Evolutionary conservation across 2,113 vertebrate genomes (phyloP).

Genomic region (Pitta sordida): DNA sequence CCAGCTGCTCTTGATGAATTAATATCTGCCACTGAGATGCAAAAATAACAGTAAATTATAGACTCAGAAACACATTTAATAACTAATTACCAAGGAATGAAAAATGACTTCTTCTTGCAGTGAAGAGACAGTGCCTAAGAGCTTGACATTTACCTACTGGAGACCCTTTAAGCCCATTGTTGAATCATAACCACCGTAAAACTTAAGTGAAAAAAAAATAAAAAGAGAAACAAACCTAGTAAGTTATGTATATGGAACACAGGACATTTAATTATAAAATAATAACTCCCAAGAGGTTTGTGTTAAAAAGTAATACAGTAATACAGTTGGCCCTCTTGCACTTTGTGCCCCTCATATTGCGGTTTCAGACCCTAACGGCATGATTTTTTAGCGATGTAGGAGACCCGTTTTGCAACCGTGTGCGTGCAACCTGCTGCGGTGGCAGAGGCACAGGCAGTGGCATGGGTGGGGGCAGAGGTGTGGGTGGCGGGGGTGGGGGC

Average conservation of each 20-base stretch:
- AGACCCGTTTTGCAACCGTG: too few relatives aligned
- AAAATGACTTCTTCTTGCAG: neutral
- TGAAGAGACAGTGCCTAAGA: neutral
- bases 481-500: too few relatives aligned
- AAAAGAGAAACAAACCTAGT: neutral
- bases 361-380: too few relatives aligned
- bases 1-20: neutral
- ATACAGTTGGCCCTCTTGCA: too few relatives aligned
- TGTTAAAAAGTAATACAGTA: neutral
- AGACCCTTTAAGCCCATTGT: neutral
- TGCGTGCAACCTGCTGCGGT: too few relatives aligned
- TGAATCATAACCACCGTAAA: neutral
- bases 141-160: neutral
- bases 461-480: too few relatives aligned
- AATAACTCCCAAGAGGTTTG: neutral
- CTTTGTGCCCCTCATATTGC: too few relatives aligned
- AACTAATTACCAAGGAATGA: neutral
- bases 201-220: neutral
- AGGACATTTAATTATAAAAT: neutral
- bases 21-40: neutral
- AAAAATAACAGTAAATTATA: neutral
- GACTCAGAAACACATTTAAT: neutral
- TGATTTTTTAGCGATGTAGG: too few relatives aligned
- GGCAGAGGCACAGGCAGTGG: too few relatives aligned
- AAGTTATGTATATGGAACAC: neutral